Evolutionary conservation across 2,888 invertebrate genomes (phyloP), one percentile per base, ranked within the genome.

Genomic region (Pseudococcus viburni): DNA sequence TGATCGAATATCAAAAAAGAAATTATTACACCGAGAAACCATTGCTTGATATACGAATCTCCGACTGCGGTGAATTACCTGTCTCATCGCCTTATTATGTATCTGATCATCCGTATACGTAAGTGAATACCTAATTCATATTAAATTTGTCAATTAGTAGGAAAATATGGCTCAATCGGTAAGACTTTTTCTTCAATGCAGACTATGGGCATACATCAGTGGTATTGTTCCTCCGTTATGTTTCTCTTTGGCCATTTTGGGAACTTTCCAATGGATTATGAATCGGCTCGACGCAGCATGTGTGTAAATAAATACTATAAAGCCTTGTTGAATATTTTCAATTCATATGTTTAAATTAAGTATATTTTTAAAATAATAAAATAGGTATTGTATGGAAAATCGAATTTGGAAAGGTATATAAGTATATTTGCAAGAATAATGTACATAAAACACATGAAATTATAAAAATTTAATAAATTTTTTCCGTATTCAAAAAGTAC

Each of bases 21-120:
- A 95, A 95, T 91, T 92, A 93, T 68, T 94, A 96, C 90, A 98
- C 99, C 92, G 85, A 88, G n/a, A 95, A 94, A 90, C 99, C 99
- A n/a, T 91, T 92, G 22, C 93, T 95, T 91, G 97, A 97, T 91
- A 96, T 99, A 77, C 93, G 95, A 39, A 98, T 99, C 91, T 94
- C 93, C 15, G 94, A 97, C 91, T 94, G 95, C 91, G 95, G 95
- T 46, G 94, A 94, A 19, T 94, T 97, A 91, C 91, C 93, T 46
- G 94, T 96, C 1, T 90, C 93, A 0, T 95, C 95, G 91, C 97
- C 98, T 88, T 98, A 96, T 92, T 94, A 94, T 90, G 93, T 95
- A 89, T 93, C 94, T 8, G 95, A 95, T 90, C 93, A 94, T 90
- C 93, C 94, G 89, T 95, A 95, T 90, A 94, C 94, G 95, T 95